phyloP scores from a whole-genome alignment of 2,797 vertebrate genomes.

The Enteromius viviparus region DNA sequence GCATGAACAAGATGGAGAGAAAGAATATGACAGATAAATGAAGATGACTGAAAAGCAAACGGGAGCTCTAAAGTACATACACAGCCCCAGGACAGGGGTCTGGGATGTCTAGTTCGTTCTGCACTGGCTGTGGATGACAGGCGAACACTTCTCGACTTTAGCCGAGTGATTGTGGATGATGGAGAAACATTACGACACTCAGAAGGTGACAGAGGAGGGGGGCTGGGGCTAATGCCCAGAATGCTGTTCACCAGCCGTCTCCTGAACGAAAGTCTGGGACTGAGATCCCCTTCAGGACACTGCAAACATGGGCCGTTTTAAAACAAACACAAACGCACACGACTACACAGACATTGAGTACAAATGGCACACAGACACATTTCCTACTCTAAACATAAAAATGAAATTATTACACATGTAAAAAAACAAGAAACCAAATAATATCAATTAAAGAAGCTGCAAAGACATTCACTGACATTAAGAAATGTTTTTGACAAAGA shows the following conservation, averaged over 20 bases:
- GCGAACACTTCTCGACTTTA: constrained; percentile 69
- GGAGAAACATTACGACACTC: constrained; percentile 84
- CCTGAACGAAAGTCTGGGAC: constrained; percentile 90
- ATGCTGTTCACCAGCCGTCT: constrained; percentile 96
- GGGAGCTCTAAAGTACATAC: constrained; percentile 83
- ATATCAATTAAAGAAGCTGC: neutral
- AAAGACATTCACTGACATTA: neutral
- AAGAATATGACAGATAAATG: constrained; percentile 44
- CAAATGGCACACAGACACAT: constrained; percentile 22
- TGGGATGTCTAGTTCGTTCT: constrained; percentile 82
- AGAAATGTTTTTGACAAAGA: neutral
- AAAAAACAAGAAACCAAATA: neutral
- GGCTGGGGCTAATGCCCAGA: constrained; percentile 88
- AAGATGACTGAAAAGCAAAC: constrained; percentile 42
- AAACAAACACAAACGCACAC: constrained; percentile 29
- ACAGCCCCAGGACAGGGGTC: constrained; percentile 95
- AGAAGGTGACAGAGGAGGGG: constrained; percentile 84
- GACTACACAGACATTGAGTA: constrained; percentile 42
- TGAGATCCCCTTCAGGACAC: constrained; percentile 88
- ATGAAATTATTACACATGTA: neutral
- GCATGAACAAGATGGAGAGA: constrained; percentile 39
- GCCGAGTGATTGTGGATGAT: constrained; percentile 67
- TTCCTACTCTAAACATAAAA: neutral
- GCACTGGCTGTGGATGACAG: constrained; percentile 59
- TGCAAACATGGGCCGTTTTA: constrained; percentile 71